Evolutionary conservation across 1,140 invertebrate species (phyloP), one percentile per base, ranked within the genome.

Genomic region (Sitophilus oryzae): DNA sequence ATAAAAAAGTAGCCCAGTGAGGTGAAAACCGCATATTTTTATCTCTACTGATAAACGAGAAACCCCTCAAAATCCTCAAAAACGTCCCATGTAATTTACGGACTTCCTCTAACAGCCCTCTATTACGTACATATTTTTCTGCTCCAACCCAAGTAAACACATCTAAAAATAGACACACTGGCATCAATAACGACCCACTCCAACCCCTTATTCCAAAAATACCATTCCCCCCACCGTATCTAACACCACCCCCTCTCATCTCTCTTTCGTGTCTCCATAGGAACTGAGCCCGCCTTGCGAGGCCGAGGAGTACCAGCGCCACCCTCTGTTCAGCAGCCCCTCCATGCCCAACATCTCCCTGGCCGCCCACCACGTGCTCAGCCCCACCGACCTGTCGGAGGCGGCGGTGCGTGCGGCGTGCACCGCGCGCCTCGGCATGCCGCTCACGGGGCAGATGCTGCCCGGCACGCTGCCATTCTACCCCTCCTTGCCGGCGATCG

Each of bases 281-380:
- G 55, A 68, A 59, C 51, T 68, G 18, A 68, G 66, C 50, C 66
- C 66, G 11, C 66, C 67, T 9, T 65, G 64, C 38, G 66, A 66
- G 35, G 77, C 78, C 21, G 84, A 86, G 51, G 68, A 71, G 60
- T 70, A 68, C 48, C 67, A 70, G 52, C 58, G 67, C 21, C 66
- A 73, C 71, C 85, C 84, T 22, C 75, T 96, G 10, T 96, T 96
- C 74, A 93, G 90, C 63, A 93, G 90, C 63, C 93, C 93, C 30
- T 96, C 93, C 62, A 84, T 96, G 84, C 93, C 94, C 55, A 96
- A 96, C 76, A 96, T 97, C 65, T 94, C 92, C 34, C 76, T 96
- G 54, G 93, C 70, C 56, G 71, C 62, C 49, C 74, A 66, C 63
- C 73, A 64, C 60, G 64, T 62, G 52, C 65, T 58, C 60, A 61